A percentile compares a stretch with the other conserved stretches of the same genome.
These are phyloP conservation scores for Phyllotreta striolata DNA, from an alignment of 2,888 invertebrate genomes.

Conservation along the genomic window DNA sequence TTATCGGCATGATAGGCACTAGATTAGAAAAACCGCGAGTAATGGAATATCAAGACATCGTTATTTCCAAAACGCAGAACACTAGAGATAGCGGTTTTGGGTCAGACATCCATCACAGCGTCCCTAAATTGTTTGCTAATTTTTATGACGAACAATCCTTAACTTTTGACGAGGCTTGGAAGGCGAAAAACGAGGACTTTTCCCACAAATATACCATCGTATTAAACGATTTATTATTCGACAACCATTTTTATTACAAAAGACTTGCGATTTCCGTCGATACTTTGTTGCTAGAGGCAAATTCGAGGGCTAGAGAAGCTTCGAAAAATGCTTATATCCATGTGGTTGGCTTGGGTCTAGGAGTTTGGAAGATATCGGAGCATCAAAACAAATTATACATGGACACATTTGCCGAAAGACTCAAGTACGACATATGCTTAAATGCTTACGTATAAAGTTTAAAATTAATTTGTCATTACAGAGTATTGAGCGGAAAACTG, in stretches of 20 bases:
- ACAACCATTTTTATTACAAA: slow-evolving; percentile 58
- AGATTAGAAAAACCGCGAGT: slow-evolving; percentile 64
- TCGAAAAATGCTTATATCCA: slow-evolving; percentile 69
- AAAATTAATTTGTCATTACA: slow-evolving; percentile 52
- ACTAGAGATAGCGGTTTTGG: slow-evolving; percentile 58
- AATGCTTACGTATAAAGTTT: not conserved
- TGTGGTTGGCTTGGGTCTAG: slow-evolving; percentile 72
- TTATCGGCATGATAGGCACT: slow-evolving; percentile 64
- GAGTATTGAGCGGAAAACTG: slow-evolving; percentile 53
- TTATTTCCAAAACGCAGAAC: slow-evolving; percentile 59
- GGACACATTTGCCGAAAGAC: slow-evolving; percentile 69
- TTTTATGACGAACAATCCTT: slow-evolving; percentile 43
- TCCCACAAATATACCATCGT: slow-evolving; percentile 40
- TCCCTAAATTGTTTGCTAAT: slow-evolving; percentile 38
- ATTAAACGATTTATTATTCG: slow-evolving; percentile 38
- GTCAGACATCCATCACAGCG: slow-evolving; percentile 33
- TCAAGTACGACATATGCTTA: slow-evolving; percentile 57
- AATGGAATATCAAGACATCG: slow-evolving; percentile 70
- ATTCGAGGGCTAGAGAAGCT: slow-evolving; percentile 64
- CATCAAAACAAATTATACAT: slow-evolving; percentile 72
- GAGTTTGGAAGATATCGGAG: slow-evolving; percentile 70
- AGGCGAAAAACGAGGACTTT: slow-evolving; percentile 12
- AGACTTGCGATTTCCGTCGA: slow-evolving; percentile 68
- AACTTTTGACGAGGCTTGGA: slow-evolving; percentile 34
- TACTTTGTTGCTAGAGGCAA: slow-evolving; percentile 69